Evolutionary conservation across 2,888 invertebrate genomes (phyloP).

Genomic region (Tyria jacobaeae): DNA sequence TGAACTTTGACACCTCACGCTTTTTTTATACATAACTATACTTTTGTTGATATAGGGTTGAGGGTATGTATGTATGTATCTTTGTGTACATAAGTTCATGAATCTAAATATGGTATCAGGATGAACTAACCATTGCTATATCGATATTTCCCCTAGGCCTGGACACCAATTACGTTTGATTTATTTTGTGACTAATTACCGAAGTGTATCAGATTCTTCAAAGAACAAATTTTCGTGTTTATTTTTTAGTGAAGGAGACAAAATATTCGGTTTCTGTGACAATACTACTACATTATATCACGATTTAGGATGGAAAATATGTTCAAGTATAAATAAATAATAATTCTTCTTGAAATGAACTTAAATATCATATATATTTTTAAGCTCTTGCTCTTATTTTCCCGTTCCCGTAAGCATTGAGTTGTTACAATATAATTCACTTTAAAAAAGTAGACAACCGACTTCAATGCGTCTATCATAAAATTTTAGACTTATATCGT

Average conservation of each 20-base stretch:
- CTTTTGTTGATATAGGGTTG: too few relatives aligned
- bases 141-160: conserved; percentile 9
- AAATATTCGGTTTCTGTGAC: conserved; percentile 31
- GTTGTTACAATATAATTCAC: too few relatives aligned
- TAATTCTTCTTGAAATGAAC: too few relatives aligned
- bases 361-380: too few relatives aligned
- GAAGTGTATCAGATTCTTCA: conserved; percentile 39
- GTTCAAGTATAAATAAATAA: not conserved
- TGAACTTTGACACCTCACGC: too few relatives aligned
- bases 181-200: conserved; percentile 40
- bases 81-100: not conserved
- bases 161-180: conserved; percentile 31
- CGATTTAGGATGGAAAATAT: not conserved
- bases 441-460: too few relatives aligned
- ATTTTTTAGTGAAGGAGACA: conserved; percentile 30
- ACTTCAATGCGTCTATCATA: too few relatives aligned
- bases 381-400: too few relatives aligned
- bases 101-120: conserved; percentile 12
- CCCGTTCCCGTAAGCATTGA: too few relatives aligned
- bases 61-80: not conserved
- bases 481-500: too few relatives aligned
- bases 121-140: conserved; percentile 25
- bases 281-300: conserved; percentile 16
- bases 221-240: conserved; percentile 37
- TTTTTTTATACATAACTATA: too few relatives aligned